Conservation (phyloP, 64 coral and sea anemone genomes). For the Pachyseris speciosa region DNA sequence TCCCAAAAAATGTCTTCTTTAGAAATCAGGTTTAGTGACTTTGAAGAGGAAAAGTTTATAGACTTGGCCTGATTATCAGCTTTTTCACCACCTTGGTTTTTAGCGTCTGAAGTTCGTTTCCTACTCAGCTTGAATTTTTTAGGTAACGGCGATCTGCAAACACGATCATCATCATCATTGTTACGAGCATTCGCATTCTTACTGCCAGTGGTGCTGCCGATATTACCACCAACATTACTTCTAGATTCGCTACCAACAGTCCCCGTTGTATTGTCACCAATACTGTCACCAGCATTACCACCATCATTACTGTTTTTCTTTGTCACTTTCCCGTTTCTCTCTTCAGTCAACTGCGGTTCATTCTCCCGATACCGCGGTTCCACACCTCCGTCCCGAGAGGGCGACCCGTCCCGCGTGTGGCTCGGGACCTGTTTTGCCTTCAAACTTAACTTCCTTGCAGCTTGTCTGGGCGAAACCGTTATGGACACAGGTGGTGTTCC, state of each 20-base stretch:
- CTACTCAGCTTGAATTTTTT: conserved; percentile 14
- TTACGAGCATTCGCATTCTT: not conserved
- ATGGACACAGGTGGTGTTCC: not conserved
- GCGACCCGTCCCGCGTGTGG: not conserved
- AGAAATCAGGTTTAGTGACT: not conserved
- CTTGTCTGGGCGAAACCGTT: not conserved
- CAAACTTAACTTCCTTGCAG: not conserved
- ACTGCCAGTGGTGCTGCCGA: not conserved
- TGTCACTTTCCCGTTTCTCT: not conserved
- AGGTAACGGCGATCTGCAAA: conserved; percentile 23
- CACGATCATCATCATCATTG: not conserved
- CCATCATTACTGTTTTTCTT: not conserved
- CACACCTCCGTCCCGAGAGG: not conserved
- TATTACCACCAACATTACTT: not conserved
- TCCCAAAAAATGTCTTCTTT: not conserved
- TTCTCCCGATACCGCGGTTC: not conserved
- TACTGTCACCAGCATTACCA: no score
- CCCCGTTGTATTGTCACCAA: not conserved
- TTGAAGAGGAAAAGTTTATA: not conserved
- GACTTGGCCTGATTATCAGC: not conserved
- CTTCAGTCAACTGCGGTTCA: not conserved
- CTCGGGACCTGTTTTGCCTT: not conserved
- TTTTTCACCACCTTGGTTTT: not conserved
- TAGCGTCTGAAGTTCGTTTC: conserved; percentile 3
- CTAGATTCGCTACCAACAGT: not conserved